phyloP scores from a whole-genome alignment of 2,113 vertebrate genomes.

The Tichodroma muraria region DNA sequence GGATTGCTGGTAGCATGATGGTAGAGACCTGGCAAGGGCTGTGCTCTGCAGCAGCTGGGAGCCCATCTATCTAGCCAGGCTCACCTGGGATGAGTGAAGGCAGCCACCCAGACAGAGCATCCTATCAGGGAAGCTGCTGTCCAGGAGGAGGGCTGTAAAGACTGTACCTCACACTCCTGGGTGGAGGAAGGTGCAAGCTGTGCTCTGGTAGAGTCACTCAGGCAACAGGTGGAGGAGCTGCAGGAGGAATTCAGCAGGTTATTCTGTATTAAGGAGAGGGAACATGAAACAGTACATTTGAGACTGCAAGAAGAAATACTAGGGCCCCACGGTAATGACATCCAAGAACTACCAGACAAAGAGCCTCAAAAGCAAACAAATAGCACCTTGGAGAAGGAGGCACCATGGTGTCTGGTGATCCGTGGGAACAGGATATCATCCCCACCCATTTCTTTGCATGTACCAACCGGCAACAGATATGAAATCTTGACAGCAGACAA shows the following conservation, averaged over 20 bases:
- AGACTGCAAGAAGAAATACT: not conserved
- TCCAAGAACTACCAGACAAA: not conserved
- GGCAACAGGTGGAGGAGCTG: not conserved
- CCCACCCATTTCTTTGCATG: not conserved
- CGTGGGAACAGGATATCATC: not conserved
- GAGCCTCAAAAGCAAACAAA: not conserved
- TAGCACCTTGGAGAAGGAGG: not conserved
- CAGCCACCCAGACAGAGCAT: not conserved
- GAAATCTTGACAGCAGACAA: not conserved
- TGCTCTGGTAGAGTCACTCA: not conserved
- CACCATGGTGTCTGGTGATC: not conserved
- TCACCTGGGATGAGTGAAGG: not conserved
- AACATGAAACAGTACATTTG: not conserved
- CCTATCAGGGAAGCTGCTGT: not conserved
- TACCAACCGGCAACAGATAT: not conserved
- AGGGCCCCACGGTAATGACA: not conserved
- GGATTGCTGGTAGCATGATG: not conserved
- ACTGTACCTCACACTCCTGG: not conserved
- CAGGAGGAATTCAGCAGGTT: not conserved
- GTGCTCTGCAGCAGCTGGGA: not conserved
- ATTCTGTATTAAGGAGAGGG: not conserved
- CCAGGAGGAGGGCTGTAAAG: not conserved
- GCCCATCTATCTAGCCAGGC: not conserved
- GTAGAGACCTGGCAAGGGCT: not conserved
- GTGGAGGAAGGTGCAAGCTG: not conserved